Conservation (phyloP, 1,140 invertebrate species). For the Cyclina sinensis region DNA sequence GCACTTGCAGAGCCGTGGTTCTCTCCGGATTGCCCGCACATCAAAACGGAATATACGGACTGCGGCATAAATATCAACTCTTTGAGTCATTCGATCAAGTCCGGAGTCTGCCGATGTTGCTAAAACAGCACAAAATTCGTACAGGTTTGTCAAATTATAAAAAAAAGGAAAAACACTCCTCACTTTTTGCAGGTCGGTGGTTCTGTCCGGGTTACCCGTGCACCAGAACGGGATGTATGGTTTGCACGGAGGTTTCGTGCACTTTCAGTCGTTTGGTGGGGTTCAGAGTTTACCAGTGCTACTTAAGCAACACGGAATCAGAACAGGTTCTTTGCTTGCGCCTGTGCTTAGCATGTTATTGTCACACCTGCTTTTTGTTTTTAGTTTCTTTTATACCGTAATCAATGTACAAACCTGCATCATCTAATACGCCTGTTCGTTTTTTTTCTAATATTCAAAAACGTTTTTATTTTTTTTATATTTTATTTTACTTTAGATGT, state of each 20-base stretch:
- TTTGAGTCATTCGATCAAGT: constrained; percentile 94
- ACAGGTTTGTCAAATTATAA: constrained; percentile 88
- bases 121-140: constrained; percentile 90
- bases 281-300: constrained; percentile 92
- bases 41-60: constrained; percentile 97
- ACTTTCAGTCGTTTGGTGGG: constrained; percentile 94
- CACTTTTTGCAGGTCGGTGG: constrained; percentile 89
- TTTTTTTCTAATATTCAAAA: too few relatives aligned
- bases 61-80: constrained; percentile 94
- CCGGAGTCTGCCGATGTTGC: constrained; percentile 91
- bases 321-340: constrained; percentile 89
- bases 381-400: too few relatives aligned
- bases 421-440: too few relatives aligned
- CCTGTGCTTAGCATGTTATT: neutral
- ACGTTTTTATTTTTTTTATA: too few relatives aligned
- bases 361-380: too few relatives aligned
- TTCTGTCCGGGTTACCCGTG: constrained; percentile 94
- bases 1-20: constrained; percentile 90
- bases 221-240: constrained; percentile 98
- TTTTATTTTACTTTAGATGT: too few relatives aligned
- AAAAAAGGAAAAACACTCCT: neutral
- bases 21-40: constrained; percentile 95
- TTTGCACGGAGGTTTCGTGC: constrained; percentile 94
- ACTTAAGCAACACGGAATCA: constrained; percentile 90
- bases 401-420: too few relatives aligned